Conservation (phyloP, 2,888 invertebrate species). For the Mantis religiosa region DNA sequence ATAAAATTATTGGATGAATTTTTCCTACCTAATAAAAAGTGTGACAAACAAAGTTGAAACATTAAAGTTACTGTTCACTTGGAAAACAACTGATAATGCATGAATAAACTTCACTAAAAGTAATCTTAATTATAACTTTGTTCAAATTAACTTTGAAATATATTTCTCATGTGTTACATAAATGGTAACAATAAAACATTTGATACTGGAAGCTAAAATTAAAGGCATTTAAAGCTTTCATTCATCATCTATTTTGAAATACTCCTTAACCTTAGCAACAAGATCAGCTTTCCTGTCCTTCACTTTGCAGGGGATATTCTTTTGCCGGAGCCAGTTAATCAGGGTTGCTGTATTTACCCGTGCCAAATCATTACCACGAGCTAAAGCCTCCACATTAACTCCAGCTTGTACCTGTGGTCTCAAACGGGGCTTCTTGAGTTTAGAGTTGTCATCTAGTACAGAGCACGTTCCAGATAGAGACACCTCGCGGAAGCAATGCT, state of each 20-base stretch:
- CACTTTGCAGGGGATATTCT: constrained; percentile 26
- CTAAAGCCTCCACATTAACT: constrained; percentile 28
- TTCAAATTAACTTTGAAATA: too few relatives aligned
- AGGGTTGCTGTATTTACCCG: constrained; percentile 29
- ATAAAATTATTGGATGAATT: too few relatives aligned
- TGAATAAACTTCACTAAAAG: too few relatives aligned
- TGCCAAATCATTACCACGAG: constrained; percentile 20
- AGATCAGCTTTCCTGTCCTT: constrained; percentile 31
- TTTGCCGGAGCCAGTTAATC: constrained; percentile 27
- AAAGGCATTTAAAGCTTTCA: not conserved
- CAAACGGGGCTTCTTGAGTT: constrained; percentile 21
- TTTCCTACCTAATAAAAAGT: too few relatives aligned
- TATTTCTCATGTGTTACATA: too few relatives aligned
- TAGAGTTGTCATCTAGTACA: not conserved
- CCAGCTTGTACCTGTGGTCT: constrained; percentile 26
- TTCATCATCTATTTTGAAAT: not conserved
- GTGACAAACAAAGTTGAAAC: too few relatives aligned
- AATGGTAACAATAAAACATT: not conserved
- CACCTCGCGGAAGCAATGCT: not conserved
- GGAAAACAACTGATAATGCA: too few relatives aligned
- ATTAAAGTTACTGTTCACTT: too few relatives aligned
- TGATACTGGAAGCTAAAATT: not conserved
- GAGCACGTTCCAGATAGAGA: not conserved
- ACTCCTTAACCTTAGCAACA: constrained; percentile 24
- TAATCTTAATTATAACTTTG: too few relatives aligned